Base-by-base conservation (phyloP, 2,113 vertebrate genomes). In the Antechinus flavipes region DNA sequence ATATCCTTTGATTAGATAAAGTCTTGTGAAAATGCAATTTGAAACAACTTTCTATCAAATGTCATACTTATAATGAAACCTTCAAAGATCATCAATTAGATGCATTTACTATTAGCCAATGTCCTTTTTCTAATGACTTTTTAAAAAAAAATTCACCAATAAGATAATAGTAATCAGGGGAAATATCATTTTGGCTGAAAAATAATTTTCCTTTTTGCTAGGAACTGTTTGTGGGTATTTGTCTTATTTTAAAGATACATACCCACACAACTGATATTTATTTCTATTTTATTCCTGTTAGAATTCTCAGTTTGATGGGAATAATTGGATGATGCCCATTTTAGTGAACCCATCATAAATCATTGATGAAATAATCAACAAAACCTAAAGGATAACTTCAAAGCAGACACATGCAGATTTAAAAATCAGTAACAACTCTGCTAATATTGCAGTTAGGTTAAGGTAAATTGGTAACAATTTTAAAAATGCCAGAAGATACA, bases 11-110 rank as follows among this genome's bases (percentile, higher is more conserved):
- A 90, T 30, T 91, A 93, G 11, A 49, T 91, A 93, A 9, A 46
- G 6, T 92, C 42, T 92, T 46, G 16, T 55, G 61, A 90, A 97
- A 96, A 95, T 11, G 92, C 54, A 56, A n/a, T 97, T 95, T 96
- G 93, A 89, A 97, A 92, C 46, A 95, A 0, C 1, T 5, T n/a
- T 97, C 30, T 90, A 1, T 46, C 91, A 89, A 53, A 58, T 96
- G 24, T 53, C 42, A 90, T 0, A 0, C 0, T 1, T 90, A 96
- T 92, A 84, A 46, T 47, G 54, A 89, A 91, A n/a, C 50, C 6
- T 27, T 14, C 30, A 94, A 95, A 76, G 53, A 27, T 46, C 2
- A 95, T 55, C 54, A 90, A 1, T 42, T 42, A 42, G 42, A 42
- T 42, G 42, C 42, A 42, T 42, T 42, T 42, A 42, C 42, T 42